These are phyloP conservation scores for Halocynthia aurantium DNA, from an alignment of 23 tunicate species.

Conservation along the genomic window DNA sequence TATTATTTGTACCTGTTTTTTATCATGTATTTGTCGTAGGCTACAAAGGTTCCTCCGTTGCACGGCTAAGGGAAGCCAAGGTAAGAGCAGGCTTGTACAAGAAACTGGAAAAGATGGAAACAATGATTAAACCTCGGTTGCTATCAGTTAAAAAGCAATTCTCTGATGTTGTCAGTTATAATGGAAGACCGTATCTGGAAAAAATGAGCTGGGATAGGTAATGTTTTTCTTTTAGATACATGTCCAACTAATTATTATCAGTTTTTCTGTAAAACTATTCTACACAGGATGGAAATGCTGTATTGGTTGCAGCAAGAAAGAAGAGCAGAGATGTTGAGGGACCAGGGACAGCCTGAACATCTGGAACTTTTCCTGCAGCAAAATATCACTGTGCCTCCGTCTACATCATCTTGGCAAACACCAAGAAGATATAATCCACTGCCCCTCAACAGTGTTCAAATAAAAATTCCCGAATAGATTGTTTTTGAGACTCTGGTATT, in stretches of 20 bases:
- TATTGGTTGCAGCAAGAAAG: conserved; percentile 93
- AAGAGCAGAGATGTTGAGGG: conserved; percentile 32
- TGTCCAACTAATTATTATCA: not conserved
- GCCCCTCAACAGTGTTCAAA: conserved; percentile 15
- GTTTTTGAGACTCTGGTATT: no score
- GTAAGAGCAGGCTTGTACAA: conserved; percentile 40
- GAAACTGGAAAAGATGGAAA: conserved; percentile 42
- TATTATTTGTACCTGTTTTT: not conserved
- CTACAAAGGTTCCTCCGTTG: conserved; percentile 50
- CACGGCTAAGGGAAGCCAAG: conserved; percentile 62
- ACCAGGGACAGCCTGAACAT: conserved; percentile 61
- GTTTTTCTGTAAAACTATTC: not conserved
- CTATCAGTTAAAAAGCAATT: conserved; percentile 29
- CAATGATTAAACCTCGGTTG: conserved; percentile 20
- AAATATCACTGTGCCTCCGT: conserved; percentile 13
- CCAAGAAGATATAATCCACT: not conserved
- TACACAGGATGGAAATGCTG: conserved; percentile 72
- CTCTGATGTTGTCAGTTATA: conserved; percentile 45
- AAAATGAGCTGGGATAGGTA: conserved; percentile 84
- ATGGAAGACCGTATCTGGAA: conserved; percentile 69
- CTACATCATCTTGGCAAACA: not conserved
- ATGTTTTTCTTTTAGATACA: not conserved
- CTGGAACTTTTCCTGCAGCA: conserved; percentile 37
- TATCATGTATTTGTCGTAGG: conserved; percentile 17
- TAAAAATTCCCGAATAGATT: not conserved